Evolutionary conservation across 2,888 invertebrate species (phyloP).

Genomic region (Trissoscelio sp.): DNA sequence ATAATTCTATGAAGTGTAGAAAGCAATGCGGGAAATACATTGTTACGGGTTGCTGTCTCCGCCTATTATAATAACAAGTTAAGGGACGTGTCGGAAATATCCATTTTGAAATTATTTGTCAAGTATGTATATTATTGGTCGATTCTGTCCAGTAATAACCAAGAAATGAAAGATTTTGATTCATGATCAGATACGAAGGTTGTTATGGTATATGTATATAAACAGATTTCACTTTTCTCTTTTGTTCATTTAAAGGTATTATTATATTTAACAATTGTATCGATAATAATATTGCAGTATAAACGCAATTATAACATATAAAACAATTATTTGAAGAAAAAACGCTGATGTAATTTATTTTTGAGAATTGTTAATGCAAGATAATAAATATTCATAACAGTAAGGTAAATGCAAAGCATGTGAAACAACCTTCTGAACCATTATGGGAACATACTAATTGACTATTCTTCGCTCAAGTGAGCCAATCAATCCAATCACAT

Average conservation of each 20-base stretch:
- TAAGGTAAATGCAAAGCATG: not conserved
- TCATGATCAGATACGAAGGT: too few relatives aligned
- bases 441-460: slow-evolving; percentile 58
- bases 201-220: too few relatives aligned
- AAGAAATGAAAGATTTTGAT: not conserved
- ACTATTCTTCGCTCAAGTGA: slow-evolving; percentile 49
- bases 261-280: too few relatives aligned
- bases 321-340: too few relatives aligned
- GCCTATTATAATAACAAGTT: slow-evolving; percentile 15
- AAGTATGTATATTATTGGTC: not conserved
- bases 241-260: too few relatives aligned
- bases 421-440: slow-evolving; percentile 31
- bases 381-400: slow-evolving; percentile 34
- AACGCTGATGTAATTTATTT: too few relatives aligned
- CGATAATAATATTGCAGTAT: too few relatives aligned
- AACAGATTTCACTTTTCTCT: too few relatives aligned
- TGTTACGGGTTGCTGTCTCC: slow-evolving; percentile 11
- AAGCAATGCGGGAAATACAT: slow-evolving; percentile 24
- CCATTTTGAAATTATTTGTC: slow-evolving; percentile 9
- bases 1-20: slow-evolving; percentile 26
- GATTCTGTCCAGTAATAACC: not conserved
- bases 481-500: slow-evolving; percentile 60
- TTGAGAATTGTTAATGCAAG: too few relatives aligned
- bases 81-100: slow-evolving; percentile 3
- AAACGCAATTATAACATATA: too few relatives aligned